Percentiles rank a stretch among this genome's conserved stretches.
Conservation (phyloP, 37 sponge, comb jelly and placozoan genomes). For the Diacarnus erythraeanus region DNA sequence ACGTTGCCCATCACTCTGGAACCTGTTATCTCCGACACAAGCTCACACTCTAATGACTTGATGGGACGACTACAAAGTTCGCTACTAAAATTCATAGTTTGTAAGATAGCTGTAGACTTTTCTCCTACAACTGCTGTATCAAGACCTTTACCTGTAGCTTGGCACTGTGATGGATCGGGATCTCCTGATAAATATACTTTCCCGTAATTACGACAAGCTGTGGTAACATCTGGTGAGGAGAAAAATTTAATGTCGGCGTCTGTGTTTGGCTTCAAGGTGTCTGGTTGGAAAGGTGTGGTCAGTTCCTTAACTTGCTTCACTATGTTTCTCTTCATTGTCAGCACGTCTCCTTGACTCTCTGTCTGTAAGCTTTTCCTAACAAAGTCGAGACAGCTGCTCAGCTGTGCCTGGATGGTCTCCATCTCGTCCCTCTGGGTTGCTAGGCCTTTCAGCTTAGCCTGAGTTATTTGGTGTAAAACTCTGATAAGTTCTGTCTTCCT, state of each 20-base stretch:
- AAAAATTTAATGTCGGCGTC: conserved; percentile 2
- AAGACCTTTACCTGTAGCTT: conserved; percentile 19
- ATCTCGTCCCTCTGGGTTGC: conserved; percentile 11
- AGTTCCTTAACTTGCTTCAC: neutral
- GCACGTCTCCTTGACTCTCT: conserved; percentile 17
- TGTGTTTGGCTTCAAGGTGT: neutral
- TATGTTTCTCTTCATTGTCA: conserved; percentile 1
- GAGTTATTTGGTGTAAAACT: conserved; percentile 17
- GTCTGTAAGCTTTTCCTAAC: conserved; percentile 8
- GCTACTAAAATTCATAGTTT: neutral
- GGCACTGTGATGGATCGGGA: neutral
- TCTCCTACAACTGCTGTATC: conserved; percentile 29
- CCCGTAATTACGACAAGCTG: neutral
- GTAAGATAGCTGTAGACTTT: neutral
- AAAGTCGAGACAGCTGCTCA: conserved; percentile 23
- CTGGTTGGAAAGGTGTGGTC: neutral
- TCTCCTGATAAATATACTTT: neutral
- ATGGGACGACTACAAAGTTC: neutral
- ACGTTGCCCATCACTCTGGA: neutral
- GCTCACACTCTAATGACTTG: neutral
- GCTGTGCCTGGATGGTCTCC: conserved; percentile 12
- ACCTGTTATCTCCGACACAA: neutral
- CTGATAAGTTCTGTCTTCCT: conserved; percentile 2
- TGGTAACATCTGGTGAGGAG: neutral
- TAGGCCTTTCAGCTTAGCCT: conserved; percentile 9